Conservation (phyloP, 2,113 vertebrate genomes). For the Gallinago jamesoni region DNA sequence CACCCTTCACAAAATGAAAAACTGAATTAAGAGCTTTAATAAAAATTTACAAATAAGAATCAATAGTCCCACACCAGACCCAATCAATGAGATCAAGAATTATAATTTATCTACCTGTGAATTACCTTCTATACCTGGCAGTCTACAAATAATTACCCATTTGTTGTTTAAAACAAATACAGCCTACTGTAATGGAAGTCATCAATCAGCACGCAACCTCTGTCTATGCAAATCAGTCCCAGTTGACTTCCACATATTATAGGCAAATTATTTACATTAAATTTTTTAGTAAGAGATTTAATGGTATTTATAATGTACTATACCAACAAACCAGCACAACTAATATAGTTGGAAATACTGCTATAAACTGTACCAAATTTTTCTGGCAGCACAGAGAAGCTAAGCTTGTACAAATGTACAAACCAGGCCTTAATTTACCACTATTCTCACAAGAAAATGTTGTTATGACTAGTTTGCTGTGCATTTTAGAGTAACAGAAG, state of each 20-base stretch:
- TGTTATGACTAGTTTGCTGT: conserved; percentile 26
- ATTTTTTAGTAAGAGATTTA: conserved; percentile 29
- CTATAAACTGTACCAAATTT: not conserved
- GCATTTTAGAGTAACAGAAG: conserved; percentile 42
- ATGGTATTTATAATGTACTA: not conserved
- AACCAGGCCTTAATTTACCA: conserved; percentile 44
- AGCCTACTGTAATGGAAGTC: conserved; percentile 12
- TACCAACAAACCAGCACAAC: conserved; percentile 17
- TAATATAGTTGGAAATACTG: not conserved
- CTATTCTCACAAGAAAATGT: conserved; percentile 11
- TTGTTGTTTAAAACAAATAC: conserved; percentile 48
- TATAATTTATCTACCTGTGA: conserved; percentile 8
- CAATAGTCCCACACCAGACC: conserved; percentile 3
- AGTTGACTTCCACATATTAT: not conserved
- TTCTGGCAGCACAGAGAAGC: conserved; percentile 45
- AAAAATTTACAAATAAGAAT: not conserved
- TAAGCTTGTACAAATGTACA: conserved; percentile 33
- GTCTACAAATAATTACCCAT: conserved; percentile 32
- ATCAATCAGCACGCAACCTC: conserved; percentile 42
- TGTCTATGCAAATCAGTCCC: conserved; percentile 14
- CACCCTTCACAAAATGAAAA: not conserved
- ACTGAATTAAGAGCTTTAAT: not conserved
- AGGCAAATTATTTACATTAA: conserved; percentile 5
- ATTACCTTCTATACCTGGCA: not conserved
- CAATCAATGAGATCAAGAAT: conserved; percentile 18